Evolutionary conservation across 1,140 invertebrate genomes (phyloP).

Genomic region (Heliconius nattereri): DNA sequence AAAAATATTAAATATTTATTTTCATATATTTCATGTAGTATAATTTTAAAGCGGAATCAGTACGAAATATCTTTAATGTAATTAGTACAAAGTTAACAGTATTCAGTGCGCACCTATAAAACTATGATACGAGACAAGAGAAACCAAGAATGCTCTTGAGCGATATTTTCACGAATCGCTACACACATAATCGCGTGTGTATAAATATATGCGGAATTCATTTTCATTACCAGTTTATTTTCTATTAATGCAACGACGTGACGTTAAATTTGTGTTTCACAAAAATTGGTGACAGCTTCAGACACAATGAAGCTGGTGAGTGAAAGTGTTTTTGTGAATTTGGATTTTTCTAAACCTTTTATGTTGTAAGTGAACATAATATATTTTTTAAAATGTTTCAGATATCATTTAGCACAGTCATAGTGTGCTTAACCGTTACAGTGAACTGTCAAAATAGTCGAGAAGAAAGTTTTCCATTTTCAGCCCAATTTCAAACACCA

Average conservation of each 20-base stretch:
- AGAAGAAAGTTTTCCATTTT: slow-evolving; percentile 61
- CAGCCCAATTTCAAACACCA: slow-evolving; percentile 61
- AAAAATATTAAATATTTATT: not conserved
- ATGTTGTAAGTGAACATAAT: slow-evolving; percentile 39
- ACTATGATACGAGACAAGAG: slow-evolving; percentile 47
- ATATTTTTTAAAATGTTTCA: slow-evolving; percentile 54
- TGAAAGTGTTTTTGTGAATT: slow-evolving; percentile 54
- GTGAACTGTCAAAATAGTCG: slow-evolving; percentile 47
- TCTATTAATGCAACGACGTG: slow-evolving; percentile 64
- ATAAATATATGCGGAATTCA: slow-evolving; percentile 80
- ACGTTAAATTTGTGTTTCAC: slow-evolving; percentile 48
- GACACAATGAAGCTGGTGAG: slow-evolving; percentile 75
- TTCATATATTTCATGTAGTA: not conserved
- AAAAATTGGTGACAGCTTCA: slow-evolving; percentile 56
- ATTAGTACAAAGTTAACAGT: not conserved
- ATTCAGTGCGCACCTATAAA: slow-evolving; percentile 28
- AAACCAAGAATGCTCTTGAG: slow-evolving; percentile 60
- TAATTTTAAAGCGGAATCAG: not conserved
- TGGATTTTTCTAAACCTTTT: slow-evolving; percentile 44
- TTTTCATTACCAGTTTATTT: slow-evolving; percentile 78
- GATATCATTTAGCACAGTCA: slow-evolving; percentile 55
- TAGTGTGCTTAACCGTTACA: slow-evolving; percentile 30
- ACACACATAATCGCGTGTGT: slow-evolving; percentile 68
- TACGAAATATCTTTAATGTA: not conserved
- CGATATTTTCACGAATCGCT: slow-evolving; percentile 79